Percentiles rank a stretch among this genome's conserved stretches.
Conservation (phyloP, 2,113 vertebrate genomes). For the Phrynocephalus versicolor region DNA sequence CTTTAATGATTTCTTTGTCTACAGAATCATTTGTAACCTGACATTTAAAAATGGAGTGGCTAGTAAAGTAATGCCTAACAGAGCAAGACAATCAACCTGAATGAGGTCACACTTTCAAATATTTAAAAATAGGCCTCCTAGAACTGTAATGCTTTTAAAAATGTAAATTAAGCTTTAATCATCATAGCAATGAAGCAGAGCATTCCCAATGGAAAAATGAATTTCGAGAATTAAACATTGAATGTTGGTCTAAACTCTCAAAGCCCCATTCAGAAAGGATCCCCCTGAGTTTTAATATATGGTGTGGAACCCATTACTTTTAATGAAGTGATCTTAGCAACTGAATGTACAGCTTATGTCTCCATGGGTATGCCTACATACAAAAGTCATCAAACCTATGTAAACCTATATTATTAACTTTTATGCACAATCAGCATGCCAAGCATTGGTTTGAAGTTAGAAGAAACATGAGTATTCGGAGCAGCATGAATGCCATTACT, state of each 20-base stretch:
- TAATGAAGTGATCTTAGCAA: conserved; percentile 4
- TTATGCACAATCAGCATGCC: neutral
- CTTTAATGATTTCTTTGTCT: conserved; percentile 65
- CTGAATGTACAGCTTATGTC: neutral
- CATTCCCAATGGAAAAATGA: conserved; percentile 56
- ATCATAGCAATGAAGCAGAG: conserved; percentile 50
- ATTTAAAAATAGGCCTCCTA: conserved; percentile 47
- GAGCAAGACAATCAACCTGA: conserved; percentile 52
- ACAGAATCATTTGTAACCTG: conserved; percentile 47
- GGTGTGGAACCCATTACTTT: conserved; percentile 1
- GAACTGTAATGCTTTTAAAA: conserved; percentile 55
- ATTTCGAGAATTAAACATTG: conserved; percentile 45
- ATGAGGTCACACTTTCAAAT: conserved; percentile 57
- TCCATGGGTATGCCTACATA: neutral
- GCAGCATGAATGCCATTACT: neutral
- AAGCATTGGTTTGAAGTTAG: neutral
- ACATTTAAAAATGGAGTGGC: conserved; percentile 44
- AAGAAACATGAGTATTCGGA: neutral
- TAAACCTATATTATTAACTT: neutral
- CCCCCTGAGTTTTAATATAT: conserved; percentile 22
- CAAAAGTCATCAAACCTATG: neutral
- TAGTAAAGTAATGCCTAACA: conserved; percentile 38
- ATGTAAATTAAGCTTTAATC: conserved; percentile 65
- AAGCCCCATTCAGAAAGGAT: conserved; percentile 48
- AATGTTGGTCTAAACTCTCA: conserved; percentile 47